phyloP scores from a whole-genome alignment of 2,888 invertebrate species.

The Sicus ferrugineus region DNA sequence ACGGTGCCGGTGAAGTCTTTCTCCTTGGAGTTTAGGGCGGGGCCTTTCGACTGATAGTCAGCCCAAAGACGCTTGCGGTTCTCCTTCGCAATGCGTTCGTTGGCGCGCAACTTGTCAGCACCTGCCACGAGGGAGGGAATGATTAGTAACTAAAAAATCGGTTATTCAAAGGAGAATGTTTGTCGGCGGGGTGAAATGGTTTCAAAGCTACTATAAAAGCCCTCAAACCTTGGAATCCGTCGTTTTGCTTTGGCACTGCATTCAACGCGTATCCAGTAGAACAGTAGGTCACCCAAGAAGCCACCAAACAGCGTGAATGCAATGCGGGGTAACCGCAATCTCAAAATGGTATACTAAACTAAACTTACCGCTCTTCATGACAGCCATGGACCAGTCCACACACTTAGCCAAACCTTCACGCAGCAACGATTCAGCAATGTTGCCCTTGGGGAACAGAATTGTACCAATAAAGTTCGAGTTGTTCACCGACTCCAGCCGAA shows the following conservation, averaged over 20 bases:
- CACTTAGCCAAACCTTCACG: slow-evolving; percentile 93
- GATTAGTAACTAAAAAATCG: slow-evolving; percentile 1
- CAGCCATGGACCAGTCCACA: slow-evolving; percentile 91
- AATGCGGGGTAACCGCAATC: slow-evolving; percentile 11
- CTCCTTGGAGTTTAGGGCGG: slow-evolving; percentile 77
- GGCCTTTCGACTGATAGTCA: slow-evolving; percentile 81
- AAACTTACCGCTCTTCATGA: slow-evolving; percentile 72
- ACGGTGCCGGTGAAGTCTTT: slow-evolving; percentile 85
- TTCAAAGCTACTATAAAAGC: slow-evolving; percentile 37
- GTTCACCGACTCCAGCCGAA: slow-evolving; percentile 89
- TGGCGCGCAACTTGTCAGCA: slow-evolving; percentile 81
- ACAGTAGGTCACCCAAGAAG: slow-evolving; percentile 45
- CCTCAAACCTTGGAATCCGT: slow-evolving; percentile 60
- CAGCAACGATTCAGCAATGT: slow-evolving; percentile 92
- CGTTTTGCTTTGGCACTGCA: slow-evolving; percentile 54
- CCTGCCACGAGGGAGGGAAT: slow-evolving; percentile 63
- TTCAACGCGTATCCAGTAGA: slow-evolving; percentile 43
- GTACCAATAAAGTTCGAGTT: slow-evolving; percentile 95
- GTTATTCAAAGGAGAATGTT: not conserved
- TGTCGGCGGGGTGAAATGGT: slow-evolving; percentile 65
- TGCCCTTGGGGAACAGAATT: slow-evolving; percentile 88
- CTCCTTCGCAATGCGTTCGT: slow-evolving; percentile 89
- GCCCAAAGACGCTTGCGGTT: slow-evolving; percentile 89
- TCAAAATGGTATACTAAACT: slow-evolving; percentile 33
- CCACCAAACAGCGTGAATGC: slow-evolving; percentile 37